Evolutionary conservation across 2,888 invertebrate species (phyloP), one percentile per base, ranked within the genome.

Genomic region (Auanema freiburgensis): DNA sequence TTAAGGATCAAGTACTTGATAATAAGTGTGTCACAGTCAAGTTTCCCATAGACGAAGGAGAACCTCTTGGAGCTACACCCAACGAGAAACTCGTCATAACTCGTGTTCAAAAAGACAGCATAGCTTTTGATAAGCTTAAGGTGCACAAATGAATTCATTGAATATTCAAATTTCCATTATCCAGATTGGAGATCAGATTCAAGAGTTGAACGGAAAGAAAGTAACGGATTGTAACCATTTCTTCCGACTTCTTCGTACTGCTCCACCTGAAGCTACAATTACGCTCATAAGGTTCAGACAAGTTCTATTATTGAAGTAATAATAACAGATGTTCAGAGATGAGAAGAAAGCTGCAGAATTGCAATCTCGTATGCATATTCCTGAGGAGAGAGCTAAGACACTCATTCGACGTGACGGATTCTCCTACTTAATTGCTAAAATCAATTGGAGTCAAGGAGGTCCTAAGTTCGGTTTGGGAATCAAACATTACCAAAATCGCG

Each of bases 401-500:
- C 76, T 79, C 57, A 70, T 71, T 57, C 74, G 77, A 46, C 78
- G 76, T 46, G 78, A 73, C 55, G 78, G 78, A 21, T 77, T 72
- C 69, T 58, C 63, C 6, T 74, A 74, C 50, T 69, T 67, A 56
- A 50, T 72, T 57, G 54, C 53, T 10, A 57, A 58, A 53, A 23
- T 57, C 5, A 52, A 57, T 8, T 63, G 57, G 57, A 21, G 12
- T 14, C 42, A 50, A 43, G 44, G 57, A 23, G 79, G 79, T 16
- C 74, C 73, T 16, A 76, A 77, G 56, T 68, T 79, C 56, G 79
- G 79, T 25, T 67, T 79, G 49, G 76, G 78, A 40, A 79, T 79
- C 70, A 76, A 76, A 50, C 77, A 79, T 60, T 76, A 67, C 70
- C 76, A 76, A 66, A 79, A 79, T 42, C 77, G 78, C 50, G 78